Evolutionary conservation across 53 echinoderm and acorn worm genomes (phyloP), one percentile per base, ranked within the genome.

Genomic region (Antedon mediterranea): DNA sequence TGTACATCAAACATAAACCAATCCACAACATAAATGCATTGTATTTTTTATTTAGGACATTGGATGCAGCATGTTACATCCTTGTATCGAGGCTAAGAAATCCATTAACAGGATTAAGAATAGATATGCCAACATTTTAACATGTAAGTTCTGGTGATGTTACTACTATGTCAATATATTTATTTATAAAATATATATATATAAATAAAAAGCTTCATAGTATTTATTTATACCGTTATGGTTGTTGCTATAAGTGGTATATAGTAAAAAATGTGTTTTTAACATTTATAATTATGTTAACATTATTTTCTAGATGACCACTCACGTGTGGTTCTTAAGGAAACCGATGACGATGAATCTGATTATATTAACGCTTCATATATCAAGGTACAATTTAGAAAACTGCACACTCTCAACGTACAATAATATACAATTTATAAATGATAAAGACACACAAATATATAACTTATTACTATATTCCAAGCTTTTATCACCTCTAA

Each of bases 331-430:
- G 84, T 92, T 8, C 74, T 97, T 43, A 80, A 88, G 3, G 30
- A 28, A 0, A n/a, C 80, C 0, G 80, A 82, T 9, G 92, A 86
- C 44, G n/a, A n/a, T n/a, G 84, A 87, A 29, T 83, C 87, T n/a
- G 97, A 89, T 28, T 97, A 97, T 83, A 89, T 97, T 75, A 97
- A 97, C 80, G 97, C 97, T 29, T 86, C 88, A 26, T 91, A 92
- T 43, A 92, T 97, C 28, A 89, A 97, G 77, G 97, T 97, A 74
- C 88, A 85, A 78, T 30, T 43, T 31, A 9, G 0, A 29, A n/a
- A n/a, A n/a, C n/a, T n/a, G n/a, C n/a, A n/a, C n/a, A n/a, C n/a
- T n/a, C n/a, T n/a, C n/a, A n/a, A n/a, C n/a, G n/a, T n/a, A n/a
- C n/a, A n/a, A n/a, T n/a, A n/a, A n/a, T n/a, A n/a, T n/a, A n/a